phyloP scores from a whole-genome alignment of 2,888 invertebrate species.

The Hoplodrina ambigua region DNA sequence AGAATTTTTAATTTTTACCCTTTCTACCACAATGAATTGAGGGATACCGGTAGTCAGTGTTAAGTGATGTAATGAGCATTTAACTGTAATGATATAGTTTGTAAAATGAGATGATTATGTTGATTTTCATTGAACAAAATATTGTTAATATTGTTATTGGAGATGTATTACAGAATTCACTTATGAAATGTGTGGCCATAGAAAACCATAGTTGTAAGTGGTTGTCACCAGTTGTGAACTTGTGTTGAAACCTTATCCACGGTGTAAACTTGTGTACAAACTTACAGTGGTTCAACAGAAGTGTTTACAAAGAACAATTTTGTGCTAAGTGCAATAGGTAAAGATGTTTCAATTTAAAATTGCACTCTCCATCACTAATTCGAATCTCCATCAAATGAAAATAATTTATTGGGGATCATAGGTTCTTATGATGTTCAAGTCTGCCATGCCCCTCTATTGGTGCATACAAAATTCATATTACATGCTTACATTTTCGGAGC shows the following conservation, averaged over 20 bases:
- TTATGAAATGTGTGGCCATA: conserved; percentile 69
- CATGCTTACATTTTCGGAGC: no score
- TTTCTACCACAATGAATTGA: conserved; percentile 48
- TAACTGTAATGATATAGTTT: conserved; percentile 62
- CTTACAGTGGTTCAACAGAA: not conserved
- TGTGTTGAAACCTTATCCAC: conserved; percentile 41
- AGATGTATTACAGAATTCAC: conserved; percentile 57
- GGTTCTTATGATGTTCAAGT: no score
- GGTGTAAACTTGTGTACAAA: not conserved
- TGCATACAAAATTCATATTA: no score
- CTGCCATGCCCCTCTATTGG: no score
- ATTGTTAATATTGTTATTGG: conserved; percentile 32
- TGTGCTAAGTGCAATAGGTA: not conserved
- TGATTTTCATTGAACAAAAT: conserved; percentile 65
- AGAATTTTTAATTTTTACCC: conserved; percentile 44
- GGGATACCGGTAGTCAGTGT: conserved; percentile 66
- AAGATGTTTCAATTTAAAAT: no score
- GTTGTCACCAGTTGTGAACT: conserved; percentile 47
- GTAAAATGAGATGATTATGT: conserved; percentile 57
- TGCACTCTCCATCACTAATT: no score
- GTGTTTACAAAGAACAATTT: not conserved
- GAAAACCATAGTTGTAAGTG: conserved; percentile 52
- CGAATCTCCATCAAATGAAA: no score
- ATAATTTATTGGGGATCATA: no score
- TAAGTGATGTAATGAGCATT: conserved; percentile 71